These are phyloP conservation scores for Myiagra hebetior DNA, from an alignment of 2,113 vertebrate species.

Conservation along the genomic window DNA sequence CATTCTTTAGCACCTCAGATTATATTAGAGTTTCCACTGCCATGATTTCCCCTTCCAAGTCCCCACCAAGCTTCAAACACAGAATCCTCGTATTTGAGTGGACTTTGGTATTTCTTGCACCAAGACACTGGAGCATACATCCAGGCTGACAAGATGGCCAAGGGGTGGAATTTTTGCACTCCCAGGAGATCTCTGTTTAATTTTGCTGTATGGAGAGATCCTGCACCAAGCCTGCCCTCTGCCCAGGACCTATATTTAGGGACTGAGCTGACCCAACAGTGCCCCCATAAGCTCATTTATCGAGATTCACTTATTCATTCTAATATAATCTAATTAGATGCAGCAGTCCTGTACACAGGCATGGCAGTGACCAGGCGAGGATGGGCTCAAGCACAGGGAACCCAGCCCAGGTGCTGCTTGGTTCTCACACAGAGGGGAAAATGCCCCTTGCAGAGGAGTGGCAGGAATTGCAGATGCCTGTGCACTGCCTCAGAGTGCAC, in stretches of 20 bases:
- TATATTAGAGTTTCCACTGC: neutral
- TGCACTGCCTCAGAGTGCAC: accelerated
- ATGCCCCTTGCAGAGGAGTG: neutral
- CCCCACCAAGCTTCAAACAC: neutral
- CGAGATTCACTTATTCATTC: constrained; percentile 50
- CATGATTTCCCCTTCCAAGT: neutral
- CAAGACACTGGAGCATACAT: neutral
- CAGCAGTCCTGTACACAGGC: neutral
- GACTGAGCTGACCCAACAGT: neutral
- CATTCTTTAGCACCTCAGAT: constrained; percentile 7
- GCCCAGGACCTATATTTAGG: constrained; percentile 40
- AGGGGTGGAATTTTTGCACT: neutral
- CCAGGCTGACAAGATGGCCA: neutral
- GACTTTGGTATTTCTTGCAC: neutral
- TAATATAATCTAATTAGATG: constrained; percentile 46
- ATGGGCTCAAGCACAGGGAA: neutral
- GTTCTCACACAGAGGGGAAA: accelerated
- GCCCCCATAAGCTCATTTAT: constrained; percentile 53
- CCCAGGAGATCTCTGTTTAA: neutral
- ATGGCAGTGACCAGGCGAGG: neutral
- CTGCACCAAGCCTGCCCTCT: neutral
- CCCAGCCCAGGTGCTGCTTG: neutral
- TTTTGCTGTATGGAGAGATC: neutral
- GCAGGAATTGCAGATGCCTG: neutral
- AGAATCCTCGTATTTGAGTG: neutral